Evolutionary conservation across 1,140 invertebrate genomes (phyloP).

Genomic region (Aricia agestis): DNA sequence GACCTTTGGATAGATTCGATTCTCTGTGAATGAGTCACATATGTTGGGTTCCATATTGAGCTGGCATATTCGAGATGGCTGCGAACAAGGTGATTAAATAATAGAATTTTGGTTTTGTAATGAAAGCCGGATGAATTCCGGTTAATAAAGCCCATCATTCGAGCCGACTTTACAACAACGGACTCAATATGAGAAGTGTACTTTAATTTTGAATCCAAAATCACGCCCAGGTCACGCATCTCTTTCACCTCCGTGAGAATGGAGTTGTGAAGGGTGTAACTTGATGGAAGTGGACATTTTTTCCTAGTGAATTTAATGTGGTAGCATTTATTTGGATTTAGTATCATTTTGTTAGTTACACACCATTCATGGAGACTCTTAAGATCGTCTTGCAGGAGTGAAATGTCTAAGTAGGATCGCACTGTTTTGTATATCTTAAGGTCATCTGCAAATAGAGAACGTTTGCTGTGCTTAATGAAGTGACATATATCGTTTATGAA

Average conservation of each 20-base stretch:
- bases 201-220: neutral
- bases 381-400: conserved; percentile 26
- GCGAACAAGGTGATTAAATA: conserved; percentile 23
- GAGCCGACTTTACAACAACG: neutral
- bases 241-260: too few species aligned
- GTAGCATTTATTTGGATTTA: neutral
- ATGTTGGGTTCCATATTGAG: conserved; percentile 21
- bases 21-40: conserved; percentile 15
- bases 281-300: conserved; percentile 2
- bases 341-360: neutral
- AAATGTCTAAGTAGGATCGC: conserved; percentile 17
- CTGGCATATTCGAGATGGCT: conserved; percentile 24
- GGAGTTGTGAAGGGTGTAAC: too few species aligned
- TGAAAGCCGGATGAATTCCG: neutral
- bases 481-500: conserved; percentile 42
- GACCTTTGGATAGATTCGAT: conserved; percentile 20
- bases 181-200: neutral
- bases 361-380: neutral
- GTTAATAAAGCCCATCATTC: neutral
- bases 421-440: conserved; percentile 32
- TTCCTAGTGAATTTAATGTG: conserved; percentile 21
- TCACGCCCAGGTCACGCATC: conserved; percentile 9
- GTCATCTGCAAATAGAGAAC: conserved; percentile 32
- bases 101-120: conserved; percentile 17
- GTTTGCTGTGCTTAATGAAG: conserved; percentile 24